A percentile compares a stretch with the other conserved stretches of the same genome.
phyloP scores from a whole-genome alignment of 2,113 vertebrate genomes.

The Cyprinodon brontotheroides region DNA sequence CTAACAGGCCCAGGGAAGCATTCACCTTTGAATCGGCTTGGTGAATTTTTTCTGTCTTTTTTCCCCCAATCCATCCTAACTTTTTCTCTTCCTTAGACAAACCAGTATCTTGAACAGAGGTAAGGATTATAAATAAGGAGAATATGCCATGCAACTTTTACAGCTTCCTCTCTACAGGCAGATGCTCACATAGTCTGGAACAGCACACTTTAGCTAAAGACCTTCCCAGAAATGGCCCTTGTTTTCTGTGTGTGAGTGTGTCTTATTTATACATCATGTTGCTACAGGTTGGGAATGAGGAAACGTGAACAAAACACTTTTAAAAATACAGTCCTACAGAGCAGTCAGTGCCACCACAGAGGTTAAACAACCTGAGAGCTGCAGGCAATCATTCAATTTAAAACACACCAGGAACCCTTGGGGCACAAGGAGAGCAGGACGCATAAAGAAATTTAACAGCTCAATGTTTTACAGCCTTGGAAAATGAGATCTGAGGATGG shows the following conservation, averaged over 20 bases:
- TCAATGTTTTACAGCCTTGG: conserved; percentile 75
- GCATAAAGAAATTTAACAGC: conserved; percentile 80
- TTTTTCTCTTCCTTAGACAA: conserved; percentile 56
- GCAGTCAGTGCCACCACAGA: conserved; percentile 67
- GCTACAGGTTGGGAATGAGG: conserved; percentile 53
- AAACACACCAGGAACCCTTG: conserved; percentile 76
- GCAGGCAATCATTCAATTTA: conserved; percentile 84
- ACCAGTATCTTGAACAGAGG: conserved; percentile 70
- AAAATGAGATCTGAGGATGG: conserved; percentile 74
- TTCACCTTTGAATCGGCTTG: conserved; percentile 67
- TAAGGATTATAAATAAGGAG: conserved; percentile 81
- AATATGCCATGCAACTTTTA: conserved; percentile 48
- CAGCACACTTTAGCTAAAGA: conserved; percentile 18
- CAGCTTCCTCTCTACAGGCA: conserved; percentile 15
- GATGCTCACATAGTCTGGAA: not conserved
- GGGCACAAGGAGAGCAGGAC: conserved; percentile 67
- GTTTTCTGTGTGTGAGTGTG: conserved; percentile 1
- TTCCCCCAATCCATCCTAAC: conserved; percentile 6
- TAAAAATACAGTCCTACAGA: conserved; percentile 76
- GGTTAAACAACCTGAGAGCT: conserved; percentile 81
- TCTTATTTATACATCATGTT: conserved; percentile 16
- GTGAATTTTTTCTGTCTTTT: conserved; percentile 34
- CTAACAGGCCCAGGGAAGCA: conserved; percentile 70
- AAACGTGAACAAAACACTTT: conserved; percentile 52
- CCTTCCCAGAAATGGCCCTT: conserved; percentile 48